Evolutionary conservation across 2,113 vertebrate species (phyloP).

Genomic region (Amblyornis subalaris): DNA sequence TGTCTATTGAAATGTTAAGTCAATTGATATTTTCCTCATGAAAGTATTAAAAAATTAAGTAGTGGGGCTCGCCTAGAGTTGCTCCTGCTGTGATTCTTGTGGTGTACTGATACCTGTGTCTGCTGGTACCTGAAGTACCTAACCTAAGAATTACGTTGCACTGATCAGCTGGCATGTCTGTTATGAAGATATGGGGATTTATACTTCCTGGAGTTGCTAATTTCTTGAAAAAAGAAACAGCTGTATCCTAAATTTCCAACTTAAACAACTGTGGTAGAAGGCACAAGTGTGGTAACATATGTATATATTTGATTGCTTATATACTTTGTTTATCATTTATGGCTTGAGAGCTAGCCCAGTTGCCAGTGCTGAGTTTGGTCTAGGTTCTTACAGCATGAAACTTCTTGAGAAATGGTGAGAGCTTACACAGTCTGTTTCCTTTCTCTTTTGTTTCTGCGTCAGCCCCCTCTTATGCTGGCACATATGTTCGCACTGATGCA

Average conservation of each 20-base stretch:
- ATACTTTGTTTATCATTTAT: background rate
- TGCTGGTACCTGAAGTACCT: background rate
- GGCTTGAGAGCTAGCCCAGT: background rate
- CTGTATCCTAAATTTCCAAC: background rate
- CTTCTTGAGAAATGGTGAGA: background rate
- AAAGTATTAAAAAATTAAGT: background rate
- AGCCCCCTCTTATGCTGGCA: background rate
- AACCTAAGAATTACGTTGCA: background rate
- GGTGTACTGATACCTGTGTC: rapidly evolving
- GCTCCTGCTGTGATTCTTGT: background rate
- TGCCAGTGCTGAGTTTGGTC: background rate
- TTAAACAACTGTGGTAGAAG: background rate
- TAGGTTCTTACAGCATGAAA: background rate
- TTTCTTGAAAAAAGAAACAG: background rate
- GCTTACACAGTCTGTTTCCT: background rate
- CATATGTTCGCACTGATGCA: background rate
- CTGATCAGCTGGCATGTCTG: background rate
- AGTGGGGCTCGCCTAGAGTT: background rate
- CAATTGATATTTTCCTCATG: background rate
- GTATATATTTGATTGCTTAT: background rate
- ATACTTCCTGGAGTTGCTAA: background rate
- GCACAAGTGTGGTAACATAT: background rate
- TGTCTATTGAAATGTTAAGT: background rate
- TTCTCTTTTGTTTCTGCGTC: background rate
- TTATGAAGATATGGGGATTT: background rate